Conservation (phyloP, 2,113 vertebrate species). For the Sebastes fasciatus region DNA sequence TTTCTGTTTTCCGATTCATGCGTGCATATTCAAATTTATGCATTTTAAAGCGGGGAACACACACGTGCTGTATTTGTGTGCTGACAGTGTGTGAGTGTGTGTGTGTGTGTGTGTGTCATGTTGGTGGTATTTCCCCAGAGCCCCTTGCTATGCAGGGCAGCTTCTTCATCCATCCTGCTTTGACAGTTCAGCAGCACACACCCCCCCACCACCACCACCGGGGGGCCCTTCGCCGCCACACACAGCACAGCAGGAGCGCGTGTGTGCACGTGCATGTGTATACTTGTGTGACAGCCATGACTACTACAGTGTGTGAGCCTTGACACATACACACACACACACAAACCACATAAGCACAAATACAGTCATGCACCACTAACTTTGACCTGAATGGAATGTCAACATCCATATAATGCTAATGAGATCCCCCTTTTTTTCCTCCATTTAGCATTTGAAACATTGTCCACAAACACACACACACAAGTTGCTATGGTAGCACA, state of each 20-base stretch:
- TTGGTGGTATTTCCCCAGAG: slow-evolving; percentile 79
- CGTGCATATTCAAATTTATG: slow-evolving; percentile 46
- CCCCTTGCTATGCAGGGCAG: slow-evolving; percentile 78
- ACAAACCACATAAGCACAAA: slow-evolving; percentile 66
- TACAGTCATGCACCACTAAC: slow-evolving; percentile 69
- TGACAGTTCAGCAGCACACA: slow-evolving; percentile 77
- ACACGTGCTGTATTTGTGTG: slow-evolving; percentile 27
- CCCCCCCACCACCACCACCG: slow-evolving; percentile 44
- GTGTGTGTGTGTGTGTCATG: slow-evolving; percentile 58
- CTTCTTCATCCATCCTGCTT: slow-evolving; percentile 80
- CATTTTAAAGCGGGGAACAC: slow-evolving; percentile 29
- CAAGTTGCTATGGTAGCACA: neutral
- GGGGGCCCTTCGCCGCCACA: slow-evolving; percentile 61
- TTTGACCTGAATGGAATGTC: slow-evolving; percentile 74
- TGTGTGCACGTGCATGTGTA: slow-evolving; percentile 5
- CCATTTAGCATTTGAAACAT: slow-evolving; percentile 60
- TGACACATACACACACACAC: slow-evolving; percentile 55
- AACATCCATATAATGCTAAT: slow-evolving; percentile 71
- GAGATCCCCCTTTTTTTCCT: slow-evolving; percentile 41
- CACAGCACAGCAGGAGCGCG: slow-evolving; percentile 46
- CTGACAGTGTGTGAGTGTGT: slow-evolving; percentile 20
- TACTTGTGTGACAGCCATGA: slow-evolving; percentile 65
- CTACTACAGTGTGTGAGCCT: slow-evolving; percentile 55
- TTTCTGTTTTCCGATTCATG: slow-evolving; percentile 28
- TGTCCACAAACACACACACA: slow-evolving; percentile 14